phyloP scores from a whole-genome alignment of 2,888 invertebrate genomes.

The Neoaliturus tenellus region DNA sequence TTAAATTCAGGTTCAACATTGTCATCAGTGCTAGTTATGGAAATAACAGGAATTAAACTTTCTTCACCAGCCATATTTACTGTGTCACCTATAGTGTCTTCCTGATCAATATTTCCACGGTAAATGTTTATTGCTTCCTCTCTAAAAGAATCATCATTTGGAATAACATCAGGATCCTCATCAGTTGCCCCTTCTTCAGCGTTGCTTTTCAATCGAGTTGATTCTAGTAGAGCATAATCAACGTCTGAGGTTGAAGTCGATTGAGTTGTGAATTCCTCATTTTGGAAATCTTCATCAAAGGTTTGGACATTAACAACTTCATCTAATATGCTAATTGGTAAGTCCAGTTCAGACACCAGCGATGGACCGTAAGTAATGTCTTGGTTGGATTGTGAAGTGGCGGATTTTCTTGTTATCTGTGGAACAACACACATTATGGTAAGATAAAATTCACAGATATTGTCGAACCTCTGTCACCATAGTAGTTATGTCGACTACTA shows the following conservation, averaged over 20 bases:
- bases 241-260: constrained; percentile 48
- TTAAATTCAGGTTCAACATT: neutral
- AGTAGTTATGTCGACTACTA: too few relatives aligned
- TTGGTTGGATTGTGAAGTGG: neutral
- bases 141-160: constrained; percentile 21
- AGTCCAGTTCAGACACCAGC: constrained; percentile 25
- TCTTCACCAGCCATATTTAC: constrained; percentile 55
- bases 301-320: neutral
- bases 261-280: constrained; percentile 45
- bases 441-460: neutral
- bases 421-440: constrained; percentile 19
- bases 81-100: neutral
- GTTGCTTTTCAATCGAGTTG: constrained; percentile 1
- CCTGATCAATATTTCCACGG: neutral
- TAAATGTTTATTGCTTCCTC: neutral
- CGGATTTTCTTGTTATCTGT: constrained; percentile 23
- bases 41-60: constrained; percentile 52
- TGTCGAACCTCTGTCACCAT: constrained; percentile 9
- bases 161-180: constrained; percentile 46
- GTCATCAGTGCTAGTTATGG: constrained; percentile 56
- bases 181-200: constrained; percentile 54
- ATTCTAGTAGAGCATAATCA: constrained; percentile 53
- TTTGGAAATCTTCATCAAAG: constrained; percentile 31
- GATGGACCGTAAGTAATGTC: neutral
- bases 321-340: neutral